phyloP scores from a whole-genome alignment of 30 jellyfish, hydroid and myxozoan genomes.

The Aurelia aurita region DNA sequence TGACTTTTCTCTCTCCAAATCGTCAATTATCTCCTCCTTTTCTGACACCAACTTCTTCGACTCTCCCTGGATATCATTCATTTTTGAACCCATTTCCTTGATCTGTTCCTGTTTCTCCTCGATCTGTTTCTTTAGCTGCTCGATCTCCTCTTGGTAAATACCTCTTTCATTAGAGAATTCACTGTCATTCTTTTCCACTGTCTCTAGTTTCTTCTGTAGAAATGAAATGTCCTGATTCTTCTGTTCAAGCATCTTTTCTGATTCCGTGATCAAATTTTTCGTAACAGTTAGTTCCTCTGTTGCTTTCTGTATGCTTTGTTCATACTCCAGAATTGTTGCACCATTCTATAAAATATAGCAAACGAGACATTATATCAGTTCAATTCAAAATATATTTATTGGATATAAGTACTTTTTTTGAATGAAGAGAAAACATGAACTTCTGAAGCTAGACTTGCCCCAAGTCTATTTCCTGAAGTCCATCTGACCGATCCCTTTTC shows the following conservation, averaged over 20 bases:
- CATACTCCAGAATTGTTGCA: slow-evolving; percentile 44
- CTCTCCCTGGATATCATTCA: slow-evolving; percentile 8
- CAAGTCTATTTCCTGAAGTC: too few species aligned
- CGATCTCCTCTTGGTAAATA: slow-evolving; percentile 59
- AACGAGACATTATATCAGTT: not conserved
- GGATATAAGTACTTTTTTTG: too few species aligned
- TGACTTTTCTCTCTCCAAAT: slow-evolving; percentile 31
- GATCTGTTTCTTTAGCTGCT: slow-evolving; percentile 20
- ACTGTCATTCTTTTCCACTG: slow-evolving; percentile 11
- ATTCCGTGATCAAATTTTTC: slow-evolving; percentile 22
- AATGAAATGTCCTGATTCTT: slow-evolving; percentile 24
- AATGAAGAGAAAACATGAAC: too few species aligned
- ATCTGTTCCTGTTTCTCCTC: slow-evolving; percentile 72
- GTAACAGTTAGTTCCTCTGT: slow-evolving; percentile 42
- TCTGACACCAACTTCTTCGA: slow-evolving; percentile 10
- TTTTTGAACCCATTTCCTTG: not conserved
- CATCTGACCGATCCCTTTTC: too few species aligned
- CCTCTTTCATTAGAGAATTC: slow-evolving; percentile 33
- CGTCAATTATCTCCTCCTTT: slow-evolving; percentile 71
- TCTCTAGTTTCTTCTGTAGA: slow-evolving; percentile 39
- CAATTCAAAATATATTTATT: not conserved
- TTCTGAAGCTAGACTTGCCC: too few species aligned
- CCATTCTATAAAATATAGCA: slow-evolving; percentile 31
- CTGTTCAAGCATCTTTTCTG: slow-evolving; percentile 32
- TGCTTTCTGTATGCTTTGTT: slow-evolving; percentile 38